Percentiles rank a stretch among this genome's conserved stretches.
Evolutionary conservation across 2,888 invertebrate genomes (phyloP).

Genomic region (Drosophila picticornis): DNA sequence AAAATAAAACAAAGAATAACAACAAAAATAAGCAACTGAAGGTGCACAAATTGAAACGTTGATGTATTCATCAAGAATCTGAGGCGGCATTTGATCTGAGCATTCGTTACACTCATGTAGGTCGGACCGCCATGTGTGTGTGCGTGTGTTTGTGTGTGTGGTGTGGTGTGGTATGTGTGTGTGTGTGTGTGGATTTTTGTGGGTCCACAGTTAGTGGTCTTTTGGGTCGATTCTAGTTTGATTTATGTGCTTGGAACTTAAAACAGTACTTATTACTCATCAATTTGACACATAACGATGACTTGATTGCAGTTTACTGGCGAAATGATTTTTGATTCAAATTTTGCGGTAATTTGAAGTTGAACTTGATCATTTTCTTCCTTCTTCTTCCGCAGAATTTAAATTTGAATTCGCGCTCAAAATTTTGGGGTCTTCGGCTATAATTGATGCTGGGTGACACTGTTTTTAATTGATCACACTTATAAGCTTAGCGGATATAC

Average conservation of each 20-base stretch:
- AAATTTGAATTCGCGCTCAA: neutral
- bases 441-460: neutral
- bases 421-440: no score
- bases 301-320: slow-evolving; percentile 25
- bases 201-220: slow-evolving; percentile 35
- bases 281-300: slow-evolving; percentile 27
- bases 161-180: slow-evolving; percentile 14
- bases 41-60: slow-evolving; percentile 72
- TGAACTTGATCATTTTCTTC: neutral
- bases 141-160: slow-evolving; percentile 11
- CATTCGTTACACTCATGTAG: slow-evolving; percentile 75
- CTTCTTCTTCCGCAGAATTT: neutral
- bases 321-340: neutral
- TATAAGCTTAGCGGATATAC: neutral
- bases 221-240: slow-evolving; percentile 25
- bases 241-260: slow-evolving; percentile 41
- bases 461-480: neutral
- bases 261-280: slow-evolving; percentile 23
- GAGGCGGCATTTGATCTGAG: slow-evolving; percentile 76
- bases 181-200: slow-evolving; percentile 13
- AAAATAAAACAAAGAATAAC: slow-evolving; percentile 17
- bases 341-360: neutral
- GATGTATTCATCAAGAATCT: slow-evolving; percentile 75
- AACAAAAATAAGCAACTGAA: slow-evolving; percentile 30
- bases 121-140: slow-evolving; percentile 39